A percentile compares a stretch with the other conserved stretches of the same genome.
Conservation (phyloP, 2,113 vertebrate genomes). For the Phalacrocorax brasilianus region DNA sequence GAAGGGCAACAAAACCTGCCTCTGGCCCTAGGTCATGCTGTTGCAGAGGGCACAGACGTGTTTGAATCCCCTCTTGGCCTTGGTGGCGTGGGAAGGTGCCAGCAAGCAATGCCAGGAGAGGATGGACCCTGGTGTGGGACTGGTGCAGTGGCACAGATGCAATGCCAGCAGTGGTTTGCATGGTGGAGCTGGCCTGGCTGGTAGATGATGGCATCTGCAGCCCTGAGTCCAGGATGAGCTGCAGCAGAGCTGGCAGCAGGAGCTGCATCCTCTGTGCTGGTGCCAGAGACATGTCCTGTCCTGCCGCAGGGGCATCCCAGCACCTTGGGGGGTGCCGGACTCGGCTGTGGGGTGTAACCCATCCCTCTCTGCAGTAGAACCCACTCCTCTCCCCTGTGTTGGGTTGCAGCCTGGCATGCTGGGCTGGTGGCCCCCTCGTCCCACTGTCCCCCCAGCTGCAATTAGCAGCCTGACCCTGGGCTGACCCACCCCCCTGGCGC, state of each 20-base stretch:
- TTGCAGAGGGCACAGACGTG: neutral
- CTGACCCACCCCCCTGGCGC: neutral
- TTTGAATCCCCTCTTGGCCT: rapidly evolving
- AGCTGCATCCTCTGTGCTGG: neutral
- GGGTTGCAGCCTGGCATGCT: rapidly evolving
- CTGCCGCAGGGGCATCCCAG: neutral
- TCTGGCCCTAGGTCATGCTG: neutral
- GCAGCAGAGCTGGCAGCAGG: neutral
- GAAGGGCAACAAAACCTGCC: neutral
- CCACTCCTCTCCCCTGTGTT: rapidly evolving
- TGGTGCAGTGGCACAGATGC: rapidly evolving
- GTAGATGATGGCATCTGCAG: rapidly evolving
- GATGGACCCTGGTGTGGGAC: rapidly evolving
- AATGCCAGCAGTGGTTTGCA: rapidly evolving
- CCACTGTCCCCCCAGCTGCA: neutral
- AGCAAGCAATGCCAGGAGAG: neutral
- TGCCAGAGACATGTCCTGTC: rapidly evolving
- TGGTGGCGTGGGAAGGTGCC: neutral
- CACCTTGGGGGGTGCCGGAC: rapidly evolving
- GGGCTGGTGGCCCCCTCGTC: neutral
- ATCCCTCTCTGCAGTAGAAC: rapidly evolving
- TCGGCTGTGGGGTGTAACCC: rapidly evolving
- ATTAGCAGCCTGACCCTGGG: neutral
- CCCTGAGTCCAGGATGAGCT: neutral
- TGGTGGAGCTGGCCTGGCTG: neutral